Base-by-base conservation (phyloP, 2,888 invertebrate genomes). In the Mesochorus sp. region DNA sequence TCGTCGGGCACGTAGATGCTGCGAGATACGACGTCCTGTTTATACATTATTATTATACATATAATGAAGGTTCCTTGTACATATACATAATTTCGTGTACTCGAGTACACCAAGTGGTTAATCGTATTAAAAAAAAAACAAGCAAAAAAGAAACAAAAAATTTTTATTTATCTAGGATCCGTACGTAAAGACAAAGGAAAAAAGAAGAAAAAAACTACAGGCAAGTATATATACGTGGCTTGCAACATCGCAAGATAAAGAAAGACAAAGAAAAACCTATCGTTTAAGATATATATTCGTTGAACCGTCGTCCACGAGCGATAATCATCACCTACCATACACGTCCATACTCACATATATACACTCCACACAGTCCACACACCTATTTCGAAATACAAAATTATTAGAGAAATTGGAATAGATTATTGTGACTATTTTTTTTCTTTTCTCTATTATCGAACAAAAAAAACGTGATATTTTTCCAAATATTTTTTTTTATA, bases 241-340 rank as follows among this genome's bases (percentile, higher is more conserved):
- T 85, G 81, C 83, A 80, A 81, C 81, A 81, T 78, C 83, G 67
- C 84, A 75, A 42, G 21, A 68, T 34, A 68, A 67, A 62, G 57
- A 24, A 28, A 62, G 28, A 61, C 68, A 49, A 55, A 66, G 6
- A 37, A 72, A 82, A 82, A 81, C 80, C 73, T 85, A 84, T 82
- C 85, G 85, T 86, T n/a, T n/a, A n/a, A 87, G 86, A 82, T 89
- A 88, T 88, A 88, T 85, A 89, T 86, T 85, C 84, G 85, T 84
- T 87, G 85, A 85, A 85, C 85, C 85, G 80, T 71, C 70, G 47
- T 74, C 57, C 17, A 76, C 76, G 74, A 66, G 24, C 28, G 49
- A 68, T 42, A 31, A 34, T 77, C 37, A 67, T 24, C 76, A 53
- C 28, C 17, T 12, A 76, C 17, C 67, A 76, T 51, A 37, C 44